Evolutionary conservation across 2,888 invertebrate species (phyloP), one percentile per base, ranked within the genome.

Genomic region (Lepidocyrtinus sp.): DNA sequence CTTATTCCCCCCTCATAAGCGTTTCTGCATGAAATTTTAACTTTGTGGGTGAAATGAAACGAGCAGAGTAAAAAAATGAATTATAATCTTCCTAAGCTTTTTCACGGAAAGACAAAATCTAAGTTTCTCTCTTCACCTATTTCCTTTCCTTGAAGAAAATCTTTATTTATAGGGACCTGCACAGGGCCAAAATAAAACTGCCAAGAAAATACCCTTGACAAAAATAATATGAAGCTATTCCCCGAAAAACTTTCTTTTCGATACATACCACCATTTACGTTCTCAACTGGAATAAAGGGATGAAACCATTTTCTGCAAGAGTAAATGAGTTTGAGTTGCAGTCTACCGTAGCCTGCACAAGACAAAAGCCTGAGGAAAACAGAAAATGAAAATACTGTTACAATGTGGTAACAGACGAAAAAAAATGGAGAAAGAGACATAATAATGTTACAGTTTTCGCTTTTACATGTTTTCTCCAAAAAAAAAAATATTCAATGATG

Each of bases 281-380:
- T 50, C 50, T n/a, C 50, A 50, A 50, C 50, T 50, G 50, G 50
- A 50, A 50, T n/a, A n/a, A 50, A 50, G 50, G 50, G 50, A 50
- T 50, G 50, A 50, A 50, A 15, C 12, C 50, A 50, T 50, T 50
- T 69, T 70, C 63, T 46, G 17, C 75, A 46, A 68, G 75, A 68
- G 45, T 71, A 71, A 71, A 71, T 71, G 71, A 71, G 62, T 50
- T 68, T 45, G 15, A 2, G 15, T n/a, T n/a, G n/a, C n/a, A n/a
- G n/a, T n/a, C n/a, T 50, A 50, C 50, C 1, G 50, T 50, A 7
- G 2, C 15, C 12, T 36, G 50, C 5, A 50, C 50, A 50, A 50
- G 2, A 17, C 2, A 50, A 50, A 50, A 12, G 36, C 36, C 50
- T 50, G 50, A 12, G 15, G 50, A 50, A 50, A 50, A 12, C n/a